Evolutionary conservation across 92 coral and sea anemone genomes (phyloP).

Genomic region (Epizoanthus scotinus): DNA sequence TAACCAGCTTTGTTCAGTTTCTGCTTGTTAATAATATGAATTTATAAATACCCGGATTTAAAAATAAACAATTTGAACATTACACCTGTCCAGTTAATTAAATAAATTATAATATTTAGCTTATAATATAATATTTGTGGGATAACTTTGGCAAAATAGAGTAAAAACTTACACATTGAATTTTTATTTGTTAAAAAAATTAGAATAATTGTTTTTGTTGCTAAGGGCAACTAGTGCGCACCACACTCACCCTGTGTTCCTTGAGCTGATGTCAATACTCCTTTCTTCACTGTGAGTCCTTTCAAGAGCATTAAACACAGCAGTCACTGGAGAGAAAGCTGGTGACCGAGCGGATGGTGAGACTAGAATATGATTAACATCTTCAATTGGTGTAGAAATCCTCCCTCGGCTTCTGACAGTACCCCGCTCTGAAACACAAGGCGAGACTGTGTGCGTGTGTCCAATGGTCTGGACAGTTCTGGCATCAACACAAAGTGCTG

Average conservation of each 20-base stretch:
- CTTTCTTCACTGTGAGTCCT: not conserved
- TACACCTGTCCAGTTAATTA: too few species aligned
- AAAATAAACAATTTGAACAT: too few species aligned
- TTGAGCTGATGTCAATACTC: conserved; percentile 29
- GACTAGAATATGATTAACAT: conserved; percentile 51
- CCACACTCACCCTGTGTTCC: conserved; percentile 1
- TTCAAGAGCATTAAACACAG: conserved; percentile 37
- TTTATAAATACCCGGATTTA: too few species aligned
- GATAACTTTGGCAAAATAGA: too few species aligned
- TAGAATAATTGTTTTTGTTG: not conserved
- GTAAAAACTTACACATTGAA: not conserved
- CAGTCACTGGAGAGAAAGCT: conserved; percentile 75
- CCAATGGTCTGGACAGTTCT: not conserved
- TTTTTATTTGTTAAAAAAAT: not conserved
- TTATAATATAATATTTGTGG: too few species aligned
- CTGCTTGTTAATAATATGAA: too few species aligned
- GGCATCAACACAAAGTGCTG: not conserved
- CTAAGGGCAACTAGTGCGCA: not conserved
- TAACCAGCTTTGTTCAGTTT: too few species aligned
- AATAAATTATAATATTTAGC: too few species aligned
- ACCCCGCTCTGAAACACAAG: not conserved
- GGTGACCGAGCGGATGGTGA: conserved; percentile 71
- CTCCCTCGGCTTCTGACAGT: conserved; percentile 61
- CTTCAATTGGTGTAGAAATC: conserved; percentile 88
- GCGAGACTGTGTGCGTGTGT: not conserved